Base-by-base conservation (phyloP, 1,140 invertebrate genomes). In the Plodia interpunctella region DNA sequence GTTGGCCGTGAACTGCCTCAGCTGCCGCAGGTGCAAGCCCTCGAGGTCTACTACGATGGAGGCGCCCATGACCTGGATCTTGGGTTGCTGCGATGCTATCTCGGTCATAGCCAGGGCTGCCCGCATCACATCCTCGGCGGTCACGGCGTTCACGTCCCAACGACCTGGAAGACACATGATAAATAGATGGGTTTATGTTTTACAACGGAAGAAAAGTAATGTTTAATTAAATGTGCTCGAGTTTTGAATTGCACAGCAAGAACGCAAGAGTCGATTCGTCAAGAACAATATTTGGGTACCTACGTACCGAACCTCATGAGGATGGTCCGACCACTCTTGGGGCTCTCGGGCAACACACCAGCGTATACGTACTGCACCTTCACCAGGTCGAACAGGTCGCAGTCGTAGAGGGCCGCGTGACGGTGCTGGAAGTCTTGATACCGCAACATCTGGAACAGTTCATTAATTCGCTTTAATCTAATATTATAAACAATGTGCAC, bases 1-100 rank as follows among this genome's bases (percentile, higher is more conserved):
- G 0, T 78, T 82, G 2, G 82, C 77, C 0, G 81, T 83, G 32
- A 96, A 86, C 20, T 94, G 91, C 74, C 92, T 91, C 0, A 93
- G 92, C 52, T 95, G 94, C n/a, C 92, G 78, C 71, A 95, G 80
- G 0, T 91, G 91, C 19, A 96, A 90, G 11, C 92, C 92, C 55
- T 92, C 91, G 0, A 95, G 82, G 76, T 96, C 95, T 28, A 95
- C 95, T 17, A 96, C 92, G 20, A 92, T 93, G 17, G 94, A 91
- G 4, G 94, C 94, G 0, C 95, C 94, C 1, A 95, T 81, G 20
- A 96, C 92, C 77, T 96, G 95, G 0, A 94, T 90, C 15, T 91
- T 91, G 0, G 94, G 94, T 69, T 96, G 95, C 66, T 95, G 76
- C 4, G 93, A 88, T 0, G 94, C 94, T 3, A 95, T 78, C 68